These are phyloP conservation scores for Loriculus beryllinus DNA, from an alignment of 2,797 vertebrate genomes.

Conservation along the genomic window DNA sequence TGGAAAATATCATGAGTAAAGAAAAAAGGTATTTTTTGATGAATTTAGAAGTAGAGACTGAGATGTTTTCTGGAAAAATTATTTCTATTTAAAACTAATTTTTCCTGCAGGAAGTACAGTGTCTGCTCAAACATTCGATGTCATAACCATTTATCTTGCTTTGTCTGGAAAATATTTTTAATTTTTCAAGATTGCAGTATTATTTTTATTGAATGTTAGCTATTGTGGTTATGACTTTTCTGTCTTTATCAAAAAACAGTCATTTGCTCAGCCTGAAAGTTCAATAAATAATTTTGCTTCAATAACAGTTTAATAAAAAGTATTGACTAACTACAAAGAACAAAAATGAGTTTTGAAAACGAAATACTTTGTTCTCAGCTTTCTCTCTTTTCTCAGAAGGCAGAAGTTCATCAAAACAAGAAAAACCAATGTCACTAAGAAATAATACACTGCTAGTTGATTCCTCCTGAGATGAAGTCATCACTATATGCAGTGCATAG, in stretches of 20 bases:
- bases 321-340: not conserved
- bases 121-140: not conserved
- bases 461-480: not conserved
- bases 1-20: not conserved
- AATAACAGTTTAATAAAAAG: not conserved
- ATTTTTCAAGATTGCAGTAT: not conserved
- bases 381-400: not conserved
- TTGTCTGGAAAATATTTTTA: not conserved
- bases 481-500: not conserved
- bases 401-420: not conserved
- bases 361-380: not conserved
- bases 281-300: not conserved
- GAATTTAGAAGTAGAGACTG: not conserved
- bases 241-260: not conserved
- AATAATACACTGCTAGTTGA: not conserved
- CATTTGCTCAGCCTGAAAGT: not conserved
- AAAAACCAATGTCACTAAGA: not conserved
- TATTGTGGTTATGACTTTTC: not conserved
- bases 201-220: not conserved
- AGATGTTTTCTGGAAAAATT: not conserved
- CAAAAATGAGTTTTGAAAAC: not conserved
- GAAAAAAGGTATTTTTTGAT: rapidly evolving
- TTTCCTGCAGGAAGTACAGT: not conserved
- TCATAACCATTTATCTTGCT: not conserved
- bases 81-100: not conserved